These are phyloP conservation scores for Prenolepis imparis DNA, from an alignment of 2,888 invertebrate species.

Conservation along the genomic window DNA sequence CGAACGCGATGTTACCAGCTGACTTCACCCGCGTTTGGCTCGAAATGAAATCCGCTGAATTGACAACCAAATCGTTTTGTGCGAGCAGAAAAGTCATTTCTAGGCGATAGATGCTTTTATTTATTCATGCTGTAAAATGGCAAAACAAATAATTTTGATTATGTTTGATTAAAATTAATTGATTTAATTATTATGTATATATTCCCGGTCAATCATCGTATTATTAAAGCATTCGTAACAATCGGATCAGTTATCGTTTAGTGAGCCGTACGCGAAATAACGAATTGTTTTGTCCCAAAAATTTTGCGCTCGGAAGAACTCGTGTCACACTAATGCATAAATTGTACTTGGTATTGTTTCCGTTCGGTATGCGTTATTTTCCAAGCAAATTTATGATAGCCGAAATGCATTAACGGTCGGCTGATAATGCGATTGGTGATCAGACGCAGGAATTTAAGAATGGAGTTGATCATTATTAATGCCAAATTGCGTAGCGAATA, in stretches of 20 bases:
- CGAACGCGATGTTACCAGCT: slow-evolving; percentile 69
- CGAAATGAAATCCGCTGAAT: slow-evolving; percentile 66
- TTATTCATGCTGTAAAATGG: slow-evolving; percentile 22
- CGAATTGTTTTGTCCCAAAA: slow-evolving; percentile 52
- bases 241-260: slow-evolving; percentile 27
- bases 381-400: slow-evolving; percentile 49
- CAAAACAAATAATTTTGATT: slow-evolving; percentile 13
- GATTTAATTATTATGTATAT: slow-evolving; percentile 39
- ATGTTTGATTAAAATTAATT: slow-evolving; percentile 28
- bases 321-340: slow-evolving; percentile 30
- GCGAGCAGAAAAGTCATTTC: neutral
- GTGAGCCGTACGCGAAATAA: slow-evolving; percentile 3
- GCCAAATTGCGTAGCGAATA: neutral
- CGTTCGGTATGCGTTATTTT: slow-evolving; percentile 46
- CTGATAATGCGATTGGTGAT: slow-evolving; percentile 49
- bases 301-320: slow-evolving; percentile 43
- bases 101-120: neutral
- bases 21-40: slow-evolving; percentile 69
- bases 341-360: slow-evolving; percentile 43
- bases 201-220: neutral
- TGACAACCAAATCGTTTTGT: slow-evolving; percentile 43
- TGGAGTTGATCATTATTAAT: slow-evolving; percentile 28
- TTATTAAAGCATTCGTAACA: slow-evolving; percentile 34
- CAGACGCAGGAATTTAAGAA: slow-evolving; percentile 41
- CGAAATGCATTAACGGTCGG: slow-evolving; percentile 50